phyloP scores from a whole-genome alignment of 2,797 vertebrate species.

The Phoeniculus purpureus region DNA sequence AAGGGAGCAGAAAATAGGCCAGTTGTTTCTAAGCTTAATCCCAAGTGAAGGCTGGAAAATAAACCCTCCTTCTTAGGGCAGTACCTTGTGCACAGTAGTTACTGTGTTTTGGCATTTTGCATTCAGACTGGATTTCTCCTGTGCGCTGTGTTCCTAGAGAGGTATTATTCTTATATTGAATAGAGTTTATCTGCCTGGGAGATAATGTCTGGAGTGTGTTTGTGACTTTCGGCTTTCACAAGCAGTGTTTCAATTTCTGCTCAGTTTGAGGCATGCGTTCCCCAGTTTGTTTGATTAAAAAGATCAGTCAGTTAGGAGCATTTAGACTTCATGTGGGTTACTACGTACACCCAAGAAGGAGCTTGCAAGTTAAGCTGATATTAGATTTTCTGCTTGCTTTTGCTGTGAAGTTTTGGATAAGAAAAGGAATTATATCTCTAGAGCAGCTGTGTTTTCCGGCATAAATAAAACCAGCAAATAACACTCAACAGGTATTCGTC shows the following conservation, averaged over 20 bases:
- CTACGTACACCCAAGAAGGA: background rate
- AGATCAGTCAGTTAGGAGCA: background rate
- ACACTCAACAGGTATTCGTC: background rate
- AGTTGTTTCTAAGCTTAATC: background rate
- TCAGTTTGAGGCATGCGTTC: background rate
- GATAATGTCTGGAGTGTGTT: background rate
- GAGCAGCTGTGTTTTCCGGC: background rate
- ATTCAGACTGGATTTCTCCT: background rate
- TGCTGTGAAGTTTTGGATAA: background rate
- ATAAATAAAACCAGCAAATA: background rate
- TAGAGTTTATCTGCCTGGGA: background rate
- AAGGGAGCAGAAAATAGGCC: slow-evolving; percentile 5
- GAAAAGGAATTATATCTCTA: background rate
- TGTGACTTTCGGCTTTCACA: background rate
- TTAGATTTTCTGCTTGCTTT: background rate
- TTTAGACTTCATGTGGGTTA: background rate
- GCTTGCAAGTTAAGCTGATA: background rate
- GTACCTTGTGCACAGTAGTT: too few relatives aligned
- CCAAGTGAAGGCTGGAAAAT: background rate
- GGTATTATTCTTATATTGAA: background rate
- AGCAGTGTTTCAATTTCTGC: background rate
- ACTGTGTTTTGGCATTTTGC: background rate
- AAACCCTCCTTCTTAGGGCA: background rate
- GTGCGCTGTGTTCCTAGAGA: background rate
- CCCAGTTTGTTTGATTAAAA: background rate